Percentiles rank a stretch among this genome's conserved stretches.
These are phyloP conservation scores for Ctenicera cuprea DNA, from an alignment of 2,888 invertebrate species.

Conservation along the genomic window DNA sequence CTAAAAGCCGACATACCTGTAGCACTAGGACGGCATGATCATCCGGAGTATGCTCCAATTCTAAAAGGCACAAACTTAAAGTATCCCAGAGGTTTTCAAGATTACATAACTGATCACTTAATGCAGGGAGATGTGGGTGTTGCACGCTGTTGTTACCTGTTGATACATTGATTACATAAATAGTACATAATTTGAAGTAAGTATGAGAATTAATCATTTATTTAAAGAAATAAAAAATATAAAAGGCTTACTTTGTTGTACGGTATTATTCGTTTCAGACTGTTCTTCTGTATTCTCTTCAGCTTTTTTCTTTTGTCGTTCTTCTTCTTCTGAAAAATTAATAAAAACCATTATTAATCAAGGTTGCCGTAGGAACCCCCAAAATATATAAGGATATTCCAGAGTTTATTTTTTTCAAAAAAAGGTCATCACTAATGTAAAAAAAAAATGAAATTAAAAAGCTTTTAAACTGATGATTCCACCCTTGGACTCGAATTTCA, in stretches of 20 bases:
- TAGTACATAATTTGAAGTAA: not conserved
- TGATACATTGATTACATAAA: not conserved
- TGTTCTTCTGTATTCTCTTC: conserved; percentile 62
- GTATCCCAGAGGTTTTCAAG: conserved; percentile 86
- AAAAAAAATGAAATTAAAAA: conserved; percentile 1
- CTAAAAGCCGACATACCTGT: too few species aligned
- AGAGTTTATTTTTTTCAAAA: too few species aligned
- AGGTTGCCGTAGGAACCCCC: too few species aligned
- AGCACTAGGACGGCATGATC: conserved; percentile 91
- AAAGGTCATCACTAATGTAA: too few species aligned
- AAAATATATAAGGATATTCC: too few species aligned
- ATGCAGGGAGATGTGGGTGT: conserved; percentile 71
- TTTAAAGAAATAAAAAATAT: conserved; percentile 2
- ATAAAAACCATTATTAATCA: not conserved
- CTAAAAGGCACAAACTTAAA: conserved; percentile 85
- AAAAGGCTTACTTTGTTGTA: conserved; percentile 20
- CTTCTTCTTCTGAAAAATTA: conserved; percentile 39
- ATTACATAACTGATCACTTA: conserved; percentile 81
- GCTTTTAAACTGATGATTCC: too few species aligned
- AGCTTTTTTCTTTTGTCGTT: conserved; percentile 22
- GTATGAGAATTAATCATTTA: not conserved
- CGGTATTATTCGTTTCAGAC: not conserved
- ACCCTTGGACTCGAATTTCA: too few species aligned
- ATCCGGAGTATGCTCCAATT: conserved; percentile 88
- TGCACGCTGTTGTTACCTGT: conserved; percentile 5